These are phyloP conservation scores for Dendrocincla tyrannina DNA, from an alignment of 2,797 vertebrate species.

Conservation along the genomic window DNA sequence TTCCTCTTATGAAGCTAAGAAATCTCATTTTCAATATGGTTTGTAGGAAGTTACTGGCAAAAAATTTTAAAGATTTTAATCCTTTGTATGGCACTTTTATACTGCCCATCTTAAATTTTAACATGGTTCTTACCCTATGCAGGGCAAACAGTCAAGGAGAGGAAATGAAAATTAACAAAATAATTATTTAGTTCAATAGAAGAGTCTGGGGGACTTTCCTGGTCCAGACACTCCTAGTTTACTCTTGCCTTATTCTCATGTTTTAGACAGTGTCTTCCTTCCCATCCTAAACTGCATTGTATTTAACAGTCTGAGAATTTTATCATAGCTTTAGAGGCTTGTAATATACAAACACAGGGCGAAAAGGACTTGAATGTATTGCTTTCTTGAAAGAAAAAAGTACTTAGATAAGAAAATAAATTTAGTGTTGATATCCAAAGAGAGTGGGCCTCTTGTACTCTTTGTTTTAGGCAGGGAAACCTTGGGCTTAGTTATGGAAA, in stretches of 20 bases:
- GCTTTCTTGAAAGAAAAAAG: constrained; percentile 5
- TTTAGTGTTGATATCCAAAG: neutral
- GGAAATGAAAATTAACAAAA: constrained; percentile 3
- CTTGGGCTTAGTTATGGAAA: constrained; percentile 44
- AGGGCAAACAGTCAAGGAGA: neutral
- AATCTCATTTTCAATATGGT: neutral
- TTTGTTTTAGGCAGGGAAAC: constrained; percentile 26
- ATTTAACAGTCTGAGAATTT: constrained; percentile 2
- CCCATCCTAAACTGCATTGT: neutral
- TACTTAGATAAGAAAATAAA: constrained; percentile 4
- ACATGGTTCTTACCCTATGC: neutral
- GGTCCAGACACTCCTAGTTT: neutral
- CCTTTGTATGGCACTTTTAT: neutral
- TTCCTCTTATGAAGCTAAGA: neutral
- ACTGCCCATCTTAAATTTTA: neutral
- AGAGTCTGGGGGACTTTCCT: constrained; percentile 56
- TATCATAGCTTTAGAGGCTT: neutral
- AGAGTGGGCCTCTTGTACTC: neutral
- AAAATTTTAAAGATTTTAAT: neutral
- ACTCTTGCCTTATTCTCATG: constrained; percentile 15
- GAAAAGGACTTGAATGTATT: neutral
- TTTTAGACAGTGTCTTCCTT: neutral
- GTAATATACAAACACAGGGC: neutral
- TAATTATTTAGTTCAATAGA: neutral
- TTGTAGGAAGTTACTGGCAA: neutral